A percentile compares a stretch with the other conserved stretches of the same genome.
Evolutionary conservation across 2,797 vertebrate genomes (phyloP).

Genomic region (Selene dorsalis): DNA sequence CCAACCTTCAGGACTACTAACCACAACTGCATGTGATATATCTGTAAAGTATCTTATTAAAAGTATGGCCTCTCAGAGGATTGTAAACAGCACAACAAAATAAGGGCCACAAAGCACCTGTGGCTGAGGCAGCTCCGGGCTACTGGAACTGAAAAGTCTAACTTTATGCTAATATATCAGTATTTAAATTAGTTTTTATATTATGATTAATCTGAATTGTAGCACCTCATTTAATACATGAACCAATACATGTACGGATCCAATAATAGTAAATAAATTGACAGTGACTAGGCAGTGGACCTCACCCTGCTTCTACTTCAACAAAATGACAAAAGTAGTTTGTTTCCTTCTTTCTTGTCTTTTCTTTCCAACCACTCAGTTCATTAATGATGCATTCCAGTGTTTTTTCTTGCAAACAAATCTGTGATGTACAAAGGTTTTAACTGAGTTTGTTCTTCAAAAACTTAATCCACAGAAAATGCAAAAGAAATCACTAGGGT

Average conservation of each 20-base stretch:
- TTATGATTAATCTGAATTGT: neutral
- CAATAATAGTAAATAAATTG: neutral
- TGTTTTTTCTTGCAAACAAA: neutral
- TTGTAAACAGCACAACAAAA: slow-evolving; percentile 24
- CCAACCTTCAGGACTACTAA: slow-evolving; percentile 28
- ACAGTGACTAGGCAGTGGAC: neutral
- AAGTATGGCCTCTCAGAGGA: slow-evolving; percentile 32
- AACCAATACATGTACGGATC: neutral
- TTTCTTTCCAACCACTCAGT: neutral
- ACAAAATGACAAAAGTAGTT: neutral
- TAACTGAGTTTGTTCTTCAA: neutral
- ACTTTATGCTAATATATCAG: neutral
- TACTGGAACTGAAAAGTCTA: slow-evolving; percentile 10
- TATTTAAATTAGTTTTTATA: neutral
- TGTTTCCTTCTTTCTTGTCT: neutral
- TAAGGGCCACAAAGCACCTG: neutral
- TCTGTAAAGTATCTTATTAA: slow-evolving; percentile 36
- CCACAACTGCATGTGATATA: slow-evolving; percentile 21
- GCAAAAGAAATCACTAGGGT: neutral
- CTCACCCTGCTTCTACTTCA: neutral
- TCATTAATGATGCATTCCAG: neutral
- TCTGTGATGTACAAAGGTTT: neutral
- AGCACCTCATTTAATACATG: neutral
- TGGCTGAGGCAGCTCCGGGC: neutral
- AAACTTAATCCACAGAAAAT: neutral